These are phyloP conservation scores for Sitta europaea DNA, from an alignment of 2,113 vertebrate genomes.

Conservation along the genomic window DNA sequence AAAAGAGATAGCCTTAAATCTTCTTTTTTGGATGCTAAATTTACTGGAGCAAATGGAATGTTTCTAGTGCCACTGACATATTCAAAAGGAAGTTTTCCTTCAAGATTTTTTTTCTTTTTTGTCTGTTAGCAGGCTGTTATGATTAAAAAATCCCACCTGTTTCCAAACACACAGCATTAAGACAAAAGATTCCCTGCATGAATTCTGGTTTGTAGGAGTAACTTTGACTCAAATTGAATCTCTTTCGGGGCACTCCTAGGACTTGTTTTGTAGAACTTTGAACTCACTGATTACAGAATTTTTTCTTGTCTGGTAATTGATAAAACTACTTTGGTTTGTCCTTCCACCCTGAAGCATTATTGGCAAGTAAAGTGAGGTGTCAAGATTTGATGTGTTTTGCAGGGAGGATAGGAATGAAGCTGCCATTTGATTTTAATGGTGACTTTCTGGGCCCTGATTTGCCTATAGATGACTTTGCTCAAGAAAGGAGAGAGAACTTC, in stretches of 20 bases:
- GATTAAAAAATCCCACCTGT: neutral
- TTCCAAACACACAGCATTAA: neutral
- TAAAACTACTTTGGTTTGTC: neutral
- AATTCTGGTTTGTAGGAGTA: neutral
- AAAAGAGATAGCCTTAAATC: neutral
- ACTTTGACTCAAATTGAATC: neutral
- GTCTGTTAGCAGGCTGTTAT: neutral
- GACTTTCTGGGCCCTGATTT: neutral
- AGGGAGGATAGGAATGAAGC: neutral
- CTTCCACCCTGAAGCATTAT: neutral
- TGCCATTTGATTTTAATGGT: neutral
- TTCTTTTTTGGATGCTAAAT: slow-evolving; percentile 6
- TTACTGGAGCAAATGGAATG: neutral
- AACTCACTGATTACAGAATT: neutral
- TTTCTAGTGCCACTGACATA: neutral
- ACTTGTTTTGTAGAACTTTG: neutral
- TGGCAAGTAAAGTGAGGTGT: neutral
- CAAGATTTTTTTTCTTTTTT: neutral
- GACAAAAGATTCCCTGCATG: neutral
- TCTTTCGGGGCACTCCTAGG: neutral
- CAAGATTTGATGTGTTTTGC: neutral
- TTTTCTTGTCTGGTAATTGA: neutral
- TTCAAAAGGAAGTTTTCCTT: slow-evolving; percentile 3
- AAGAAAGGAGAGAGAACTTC: neutral
- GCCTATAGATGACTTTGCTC: neutral